These are phyloP conservation scores for Stramonita haemastoma DNA, from an alignment of 2,888 invertebrate species.

Conservation along the genomic window DNA sequence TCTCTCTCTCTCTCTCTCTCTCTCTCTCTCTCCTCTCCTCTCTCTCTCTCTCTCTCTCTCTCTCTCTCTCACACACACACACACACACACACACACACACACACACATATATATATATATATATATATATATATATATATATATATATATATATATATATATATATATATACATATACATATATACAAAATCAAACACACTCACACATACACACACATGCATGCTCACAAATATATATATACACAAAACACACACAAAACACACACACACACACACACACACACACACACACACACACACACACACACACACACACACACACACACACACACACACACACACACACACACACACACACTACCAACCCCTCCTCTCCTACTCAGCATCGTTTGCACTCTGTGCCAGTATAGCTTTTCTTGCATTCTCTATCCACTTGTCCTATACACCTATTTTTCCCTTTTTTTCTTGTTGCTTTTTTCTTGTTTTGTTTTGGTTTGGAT, in stretches of 20 bases:
- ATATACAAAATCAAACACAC: neutral
- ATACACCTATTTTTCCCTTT: too few species aligned
- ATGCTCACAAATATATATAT: neutral
- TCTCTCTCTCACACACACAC: neutral
- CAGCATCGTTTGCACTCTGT: neutral
- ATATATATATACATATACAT: neutral
- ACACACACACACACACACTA: neutral
- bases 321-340: neutral
- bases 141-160: neutral
- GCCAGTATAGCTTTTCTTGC: too few species aligned
- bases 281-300: neutral
- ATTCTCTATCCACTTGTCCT: too few species aligned
- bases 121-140: neutral
- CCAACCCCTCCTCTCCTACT: neutral
- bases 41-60: too few species aligned
- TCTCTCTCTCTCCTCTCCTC: too few species aligned
- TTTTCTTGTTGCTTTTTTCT: too few species aligned
- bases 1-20: too few species aligned
- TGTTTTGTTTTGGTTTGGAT: too few species aligned
- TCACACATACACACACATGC: neutral
- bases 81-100: neutral
- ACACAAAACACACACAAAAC: neutral
- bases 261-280: neutral
- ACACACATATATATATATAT: neutral
- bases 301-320: neutral